Conservation (phyloP, 2,797 vertebrate genomes). For the Thunnus albacares region DNA sequence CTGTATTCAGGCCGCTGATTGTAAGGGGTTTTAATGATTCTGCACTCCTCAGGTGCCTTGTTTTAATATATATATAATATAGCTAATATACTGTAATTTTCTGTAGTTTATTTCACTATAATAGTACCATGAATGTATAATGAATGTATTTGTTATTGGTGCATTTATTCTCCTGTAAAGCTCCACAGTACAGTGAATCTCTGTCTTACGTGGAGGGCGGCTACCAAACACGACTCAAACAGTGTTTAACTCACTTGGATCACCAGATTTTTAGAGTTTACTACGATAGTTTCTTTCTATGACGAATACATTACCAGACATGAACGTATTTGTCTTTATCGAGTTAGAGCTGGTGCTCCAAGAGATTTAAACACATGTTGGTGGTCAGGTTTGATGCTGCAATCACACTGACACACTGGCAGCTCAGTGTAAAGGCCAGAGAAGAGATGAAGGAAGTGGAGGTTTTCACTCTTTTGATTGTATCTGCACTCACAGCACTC, state of each 20-base stretch:
- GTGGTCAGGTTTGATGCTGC: slow-evolving; percentile 16
- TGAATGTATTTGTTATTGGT: slow-evolving; percentile 70
- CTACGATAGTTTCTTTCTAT: neutral
- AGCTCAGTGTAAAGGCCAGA: slow-evolving; percentile 36
- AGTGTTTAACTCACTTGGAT: neutral
- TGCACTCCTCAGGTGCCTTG: slow-evolving; percentile 24
- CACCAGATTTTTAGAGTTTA: neutral
- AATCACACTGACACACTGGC: neutral
- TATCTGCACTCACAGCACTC: slow-evolving; percentile 25
- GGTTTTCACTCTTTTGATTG: slow-evolving; percentile 38
- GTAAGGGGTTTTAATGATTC: slow-evolving; percentile 9
- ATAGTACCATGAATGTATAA: slow-evolving; percentile 10
- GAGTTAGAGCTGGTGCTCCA: neutral
- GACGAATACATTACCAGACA: neutral
- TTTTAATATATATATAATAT: slow-evolving; percentile 15
- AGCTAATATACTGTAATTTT: slow-evolving; percentile 1
- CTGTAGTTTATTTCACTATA: slow-evolving; percentile 30
- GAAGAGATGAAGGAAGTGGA: slow-evolving; percentile 10
- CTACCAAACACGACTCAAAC: neutral
- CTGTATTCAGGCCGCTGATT: neutral
- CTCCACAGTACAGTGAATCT: slow-evolving; percentile 7
- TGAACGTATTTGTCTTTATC: neutral
- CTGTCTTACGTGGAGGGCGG: slow-evolving; percentile 11
- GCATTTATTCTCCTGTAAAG: slow-evolving; percentile 29
- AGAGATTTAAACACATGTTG: neutral